phyloP scores from a whole-genome alignment of 2,797 vertebrate genomes.

The Microctenopoma lineatum region DNA sequence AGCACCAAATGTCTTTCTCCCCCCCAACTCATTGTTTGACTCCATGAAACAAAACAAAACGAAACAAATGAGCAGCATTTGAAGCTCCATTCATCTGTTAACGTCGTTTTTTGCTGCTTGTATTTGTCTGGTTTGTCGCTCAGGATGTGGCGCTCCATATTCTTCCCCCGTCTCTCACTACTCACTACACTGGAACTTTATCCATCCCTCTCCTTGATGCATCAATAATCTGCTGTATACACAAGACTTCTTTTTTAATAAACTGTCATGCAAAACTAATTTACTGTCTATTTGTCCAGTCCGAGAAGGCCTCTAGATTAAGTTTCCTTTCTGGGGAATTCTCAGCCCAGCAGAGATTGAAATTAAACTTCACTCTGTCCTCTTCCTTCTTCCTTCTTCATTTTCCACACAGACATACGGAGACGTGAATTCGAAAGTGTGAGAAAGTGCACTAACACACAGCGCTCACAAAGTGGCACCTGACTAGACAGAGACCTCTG shows the following conservation, averaged over 20 bases:
- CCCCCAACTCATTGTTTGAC: conserved; percentile 9
- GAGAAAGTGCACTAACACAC: conserved; percentile 20
- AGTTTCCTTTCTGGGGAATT: conserved; percentile 83
- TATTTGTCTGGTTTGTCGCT: conserved; percentile 25
- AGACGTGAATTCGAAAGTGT: conserved; percentile 24
- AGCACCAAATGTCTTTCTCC: conserved; percentile 7
- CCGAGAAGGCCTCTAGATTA: conserved; percentile 76
- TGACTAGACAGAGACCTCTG: conserved; percentile 45
- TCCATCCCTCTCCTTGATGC: conserved; percentile 71
- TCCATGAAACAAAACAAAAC: conserved; percentile 10
- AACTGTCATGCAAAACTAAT: conserved; percentile 84
- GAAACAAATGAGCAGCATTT: conserved; percentile 11
- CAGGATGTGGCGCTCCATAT: conserved; percentile 55
- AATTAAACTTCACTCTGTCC: conserved; percentile 64
- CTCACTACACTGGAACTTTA: conserved; percentile 68
- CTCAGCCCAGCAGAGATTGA: conserved; percentile 71
- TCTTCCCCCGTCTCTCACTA: conserved; percentile 52
- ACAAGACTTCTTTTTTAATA: conserved; percentile 78
- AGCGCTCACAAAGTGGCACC: conserved; percentile 41
- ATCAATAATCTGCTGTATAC: conserved; percentile 79
- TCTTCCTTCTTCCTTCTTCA: conserved; percentile 50
- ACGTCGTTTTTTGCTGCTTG: conserved; percentile 4
- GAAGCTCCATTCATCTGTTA: conserved; percentile 35
- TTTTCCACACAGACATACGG: conserved; percentile 38
- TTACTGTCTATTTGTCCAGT: conserved; percentile 86